Conservation (phyloP, 2,113 vertebrate genomes). For the Vulpes lagopus region DNA sequence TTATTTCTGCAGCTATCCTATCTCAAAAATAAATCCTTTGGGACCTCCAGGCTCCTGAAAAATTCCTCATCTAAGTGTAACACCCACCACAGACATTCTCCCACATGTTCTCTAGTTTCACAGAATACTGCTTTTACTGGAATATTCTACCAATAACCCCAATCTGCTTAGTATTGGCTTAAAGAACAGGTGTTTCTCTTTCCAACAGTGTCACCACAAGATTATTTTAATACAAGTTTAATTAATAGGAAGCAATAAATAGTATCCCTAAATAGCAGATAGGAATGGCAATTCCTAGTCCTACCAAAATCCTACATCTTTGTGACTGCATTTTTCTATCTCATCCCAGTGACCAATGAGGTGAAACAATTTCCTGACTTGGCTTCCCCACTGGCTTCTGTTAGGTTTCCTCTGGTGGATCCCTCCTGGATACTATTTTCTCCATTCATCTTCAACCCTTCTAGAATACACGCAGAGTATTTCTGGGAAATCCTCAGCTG, state of each 20-base stretch:
- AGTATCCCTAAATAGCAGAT: slow-evolving; percentile 19
- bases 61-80: background rate
- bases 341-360: background rate
- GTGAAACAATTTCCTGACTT: slow-evolving; percentile 15
- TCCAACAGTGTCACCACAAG: slow-evolving; percentile 50
- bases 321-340: background rate
- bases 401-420: background rate
- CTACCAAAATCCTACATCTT: slow-evolving; percentile 31
- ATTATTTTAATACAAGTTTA: slow-evolving; percentile 68
- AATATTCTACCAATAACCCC: slow-evolving; percentile 49
- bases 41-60: slow-evolving; percentile 39
- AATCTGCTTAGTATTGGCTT: slow-evolving; percentile 40
- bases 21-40: slow-evolving; percentile 32
- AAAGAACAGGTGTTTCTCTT: slow-evolving; percentile 52
- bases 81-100: background rate
- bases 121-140: slow-evolving; percentile 45
- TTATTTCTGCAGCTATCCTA: background rate
- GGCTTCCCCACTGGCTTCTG: background rate
- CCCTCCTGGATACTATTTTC: background rate
- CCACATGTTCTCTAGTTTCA: slow-evolving; percentile 31
- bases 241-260: slow-evolving; percentile 65
- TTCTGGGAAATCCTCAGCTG: background rate
- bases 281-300: slow-evolving; percentile 7
- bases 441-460: background rate
- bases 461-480: background rate